A percentile compares a stretch with the other conserved stretches of the same genome.
These are phyloP conservation scores for Microdon myrmicae DNA, from an alignment of 2,888 invertebrate species.

Conservation along the genomic window DNA sequence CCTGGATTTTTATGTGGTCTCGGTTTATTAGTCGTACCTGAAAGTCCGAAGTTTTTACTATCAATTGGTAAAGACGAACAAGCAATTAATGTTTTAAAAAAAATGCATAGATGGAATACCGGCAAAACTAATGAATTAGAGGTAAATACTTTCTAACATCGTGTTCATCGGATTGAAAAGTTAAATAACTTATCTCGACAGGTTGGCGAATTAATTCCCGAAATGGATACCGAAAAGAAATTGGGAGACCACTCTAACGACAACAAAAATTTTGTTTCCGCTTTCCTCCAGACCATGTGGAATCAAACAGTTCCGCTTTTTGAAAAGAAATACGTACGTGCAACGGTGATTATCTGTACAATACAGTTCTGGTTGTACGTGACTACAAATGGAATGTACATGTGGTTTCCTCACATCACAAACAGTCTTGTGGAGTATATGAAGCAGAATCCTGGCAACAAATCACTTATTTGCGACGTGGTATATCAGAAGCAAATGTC, in stretches of 20 bases:
- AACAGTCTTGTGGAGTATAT: constrained; percentile 60
- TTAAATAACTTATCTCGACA: constrained; percentile 8
- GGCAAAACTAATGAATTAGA: constrained; percentile 51
- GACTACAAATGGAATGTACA: constrained; percentile 60
- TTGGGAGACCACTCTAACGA: constrained; percentile 5
- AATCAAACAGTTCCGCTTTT: constrained; percentile 62
- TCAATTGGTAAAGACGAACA: constrained; percentile 56
- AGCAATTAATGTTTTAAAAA: constrained; percentile 57
- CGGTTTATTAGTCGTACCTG: constrained; percentile 58
- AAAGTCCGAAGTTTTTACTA: constrained; percentile 63
- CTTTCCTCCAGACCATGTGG: constrained; percentile 59
- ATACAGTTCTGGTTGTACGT: constrained; percentile 62
- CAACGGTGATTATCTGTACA: constrained; percentile 58
- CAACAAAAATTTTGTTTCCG: constrained; percentile 48
- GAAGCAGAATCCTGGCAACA: constrained; percentile 54
- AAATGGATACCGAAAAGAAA: constrained; percentile 42
- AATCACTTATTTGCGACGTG: constrained; percentile 57
- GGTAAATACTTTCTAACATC: constrained; percentile 27
- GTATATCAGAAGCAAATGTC: constrained; percentile 54
- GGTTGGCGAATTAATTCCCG: constrained; percentile 55
- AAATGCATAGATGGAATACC: constrained; percentile 57
- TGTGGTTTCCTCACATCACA: constrained; percentile 64
- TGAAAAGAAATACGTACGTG: constrained; percentile 56
- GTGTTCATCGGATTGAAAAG: neutral
- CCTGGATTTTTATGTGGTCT: constrained; percentile 59